Conservation (phyloP, 2,113 vertebrate genomes). For the Poecile atricapillus region DNA sequence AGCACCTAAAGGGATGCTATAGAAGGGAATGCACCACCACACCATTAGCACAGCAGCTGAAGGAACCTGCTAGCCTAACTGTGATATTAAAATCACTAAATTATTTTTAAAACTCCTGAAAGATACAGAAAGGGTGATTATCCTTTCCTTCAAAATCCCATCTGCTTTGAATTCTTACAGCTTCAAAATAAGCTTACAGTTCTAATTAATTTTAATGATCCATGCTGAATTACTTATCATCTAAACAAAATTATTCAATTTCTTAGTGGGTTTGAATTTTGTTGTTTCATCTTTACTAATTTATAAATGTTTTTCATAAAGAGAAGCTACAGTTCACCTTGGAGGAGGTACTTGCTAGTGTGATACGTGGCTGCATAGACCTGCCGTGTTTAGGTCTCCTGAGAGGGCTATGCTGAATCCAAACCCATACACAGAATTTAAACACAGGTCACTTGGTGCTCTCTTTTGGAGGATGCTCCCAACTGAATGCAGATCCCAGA, state of each 20-base stretch:
- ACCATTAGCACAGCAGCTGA: neutral
- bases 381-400: neutral
- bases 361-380: neutral
- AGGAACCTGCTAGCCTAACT: neutral
- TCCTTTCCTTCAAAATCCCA: conserved; percentile 19
- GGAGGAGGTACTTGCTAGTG: neutral
- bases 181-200: conserved; percentile 10
- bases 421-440: neutral
- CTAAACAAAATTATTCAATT: conserved; percentile 4
- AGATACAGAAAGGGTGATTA: conserved; percentile 1
- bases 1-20: neutral
- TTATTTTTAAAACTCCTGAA: conserved; percentile 29
- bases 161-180: conserved; percentile 51
- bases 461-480: neutral
- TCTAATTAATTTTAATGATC: conserved; percentile 60
- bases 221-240: conserved; percentile 5
- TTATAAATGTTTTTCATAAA: conserved; percentile 3
- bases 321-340: neutral
- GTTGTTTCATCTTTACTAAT: conserved; percentile 2
- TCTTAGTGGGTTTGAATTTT: neutral
- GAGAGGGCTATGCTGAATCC: neutral
- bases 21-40: neutral
- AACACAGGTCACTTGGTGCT: neutral
- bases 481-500: neutral
- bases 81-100: neutral